Percentiles rank a stretch among this genome's conserved stretches.
Evolutionary conservation across 2,888 invertebrate species (phyloP).

Genomic region (Tryphoninae sp.): DNA sequence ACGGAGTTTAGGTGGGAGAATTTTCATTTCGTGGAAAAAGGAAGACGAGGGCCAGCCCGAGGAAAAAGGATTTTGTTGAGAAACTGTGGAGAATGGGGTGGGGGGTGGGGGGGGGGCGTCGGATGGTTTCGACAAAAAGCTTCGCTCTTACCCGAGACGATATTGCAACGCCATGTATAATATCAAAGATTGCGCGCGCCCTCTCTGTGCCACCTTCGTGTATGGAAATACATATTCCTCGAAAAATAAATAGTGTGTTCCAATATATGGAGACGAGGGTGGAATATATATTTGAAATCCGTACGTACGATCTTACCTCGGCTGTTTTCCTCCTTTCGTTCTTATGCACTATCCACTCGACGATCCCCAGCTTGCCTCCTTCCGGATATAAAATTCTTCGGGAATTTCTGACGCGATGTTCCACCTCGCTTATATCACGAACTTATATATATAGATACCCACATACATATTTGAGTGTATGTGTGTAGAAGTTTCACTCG

Average conservation of each 20-base stretch:
- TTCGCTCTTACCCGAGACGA: not conserved
- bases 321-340: slow-evolving; percentile 29
- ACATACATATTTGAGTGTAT: not conserved
- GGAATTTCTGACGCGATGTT: slow-evolving; percentile 40
- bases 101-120: no score
- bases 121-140: not conserved
- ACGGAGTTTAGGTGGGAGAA: slow-evolving; percentile 24
- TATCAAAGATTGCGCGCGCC: not conserved
- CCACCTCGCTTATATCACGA: slow-evolving; percentile 32
- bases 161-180: slow-evolving; percentile 3
- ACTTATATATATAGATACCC: slow-evolving; percentile 21
- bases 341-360: not conserved
- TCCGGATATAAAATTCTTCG: slow-evolving; percentile 55
- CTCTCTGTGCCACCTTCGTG: not conserved
- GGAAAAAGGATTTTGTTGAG: not conserved
- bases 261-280: slow-evolving; percentile 40
- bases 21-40: slow-evolving; percentile 11
- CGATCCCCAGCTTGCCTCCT: slow-evolving; percentile 28
- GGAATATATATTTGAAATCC: slow-evolving; percentile 58
- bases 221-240: slow-evolving; percentile 17
- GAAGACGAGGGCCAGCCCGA: not conserved
- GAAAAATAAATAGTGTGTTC: slow-evolving; percentile 52
- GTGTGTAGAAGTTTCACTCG: not conserved
- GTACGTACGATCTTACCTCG: slow-evolving; percentile 33
- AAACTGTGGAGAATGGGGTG: not conserved